phyloP scores from a whole-genome alignment of 2,113 vertebrate species.

The Nyctibius bracteatus region DNA sequence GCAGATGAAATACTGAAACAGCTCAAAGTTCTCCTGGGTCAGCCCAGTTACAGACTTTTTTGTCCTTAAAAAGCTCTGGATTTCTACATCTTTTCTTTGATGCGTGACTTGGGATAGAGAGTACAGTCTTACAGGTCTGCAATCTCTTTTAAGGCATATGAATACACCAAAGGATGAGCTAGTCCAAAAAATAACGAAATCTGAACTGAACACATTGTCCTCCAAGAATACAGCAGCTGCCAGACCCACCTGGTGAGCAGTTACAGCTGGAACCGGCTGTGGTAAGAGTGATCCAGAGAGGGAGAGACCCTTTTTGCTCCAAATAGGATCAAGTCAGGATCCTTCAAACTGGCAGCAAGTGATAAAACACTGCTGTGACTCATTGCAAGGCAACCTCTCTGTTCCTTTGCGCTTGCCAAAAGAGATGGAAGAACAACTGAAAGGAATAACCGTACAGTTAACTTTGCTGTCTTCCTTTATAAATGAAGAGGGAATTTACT shows the following conservation, averaged over 20 bases:
- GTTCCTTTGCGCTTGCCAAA: background rate
- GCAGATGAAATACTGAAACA: too few species aligned
- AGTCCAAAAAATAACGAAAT: background rate
- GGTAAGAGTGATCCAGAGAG: too few species aligned
- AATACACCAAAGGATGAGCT: background rate
- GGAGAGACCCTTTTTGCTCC: background rate
- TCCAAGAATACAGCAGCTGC: background rate
- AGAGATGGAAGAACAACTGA: background rate
- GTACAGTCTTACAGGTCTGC: background rate
- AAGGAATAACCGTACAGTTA: background rate
- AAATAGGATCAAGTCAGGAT: background rate
- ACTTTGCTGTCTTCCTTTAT: background rate
- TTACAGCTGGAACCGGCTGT: fast-evolving
- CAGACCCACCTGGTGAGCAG: background rate
- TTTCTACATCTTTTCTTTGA: background rate
- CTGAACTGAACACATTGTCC: background rate
- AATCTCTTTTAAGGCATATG: background rate
- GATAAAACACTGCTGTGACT: background rate
- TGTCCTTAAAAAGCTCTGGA: background rate
- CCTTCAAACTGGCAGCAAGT: background rate
- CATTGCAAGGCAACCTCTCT: background rate
- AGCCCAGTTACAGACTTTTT: too few species aligned
- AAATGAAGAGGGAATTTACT: background rate
- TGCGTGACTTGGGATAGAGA: background rate
- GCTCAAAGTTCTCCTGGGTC: background rate